These are phyloP conservation scores for Clavelina lepadiformis DNA, from an alignment of 23 tunicate species.

Conservation along the genomic window DNA sequence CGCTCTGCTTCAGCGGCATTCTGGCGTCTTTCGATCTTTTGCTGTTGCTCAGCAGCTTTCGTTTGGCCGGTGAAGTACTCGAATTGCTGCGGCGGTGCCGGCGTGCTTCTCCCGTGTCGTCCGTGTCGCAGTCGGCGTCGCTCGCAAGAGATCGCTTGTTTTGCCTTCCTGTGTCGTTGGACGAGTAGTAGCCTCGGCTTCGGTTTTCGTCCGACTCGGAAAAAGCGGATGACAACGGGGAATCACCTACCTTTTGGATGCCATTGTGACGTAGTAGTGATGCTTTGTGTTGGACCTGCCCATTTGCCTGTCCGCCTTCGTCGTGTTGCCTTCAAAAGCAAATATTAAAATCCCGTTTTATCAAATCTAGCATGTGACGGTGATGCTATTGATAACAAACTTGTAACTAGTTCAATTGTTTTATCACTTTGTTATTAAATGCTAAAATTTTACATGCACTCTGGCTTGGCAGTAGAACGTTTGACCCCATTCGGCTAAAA, in stretches of 20 bases:
- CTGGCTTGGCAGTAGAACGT: too few species aligned
- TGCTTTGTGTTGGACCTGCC: too few species aligned
- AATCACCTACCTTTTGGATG: conserved; percentile 1
- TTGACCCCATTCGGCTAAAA: too few species aligned
- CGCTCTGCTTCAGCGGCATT: conserved; percentile 7
- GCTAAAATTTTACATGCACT: too few species aligned
- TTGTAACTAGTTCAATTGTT: too few species aligned
- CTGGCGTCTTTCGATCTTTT: conserved; percentile 11
- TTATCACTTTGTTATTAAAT: too few species aligned
- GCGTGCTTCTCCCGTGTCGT: conserved; percentile 18
- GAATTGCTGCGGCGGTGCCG: conserved; percentile 6
- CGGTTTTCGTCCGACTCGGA: conserved; percentile 60
- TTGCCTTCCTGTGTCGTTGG: not conserved
- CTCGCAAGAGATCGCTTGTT: conserved; percentile 19
- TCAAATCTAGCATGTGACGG: too few species aligned
- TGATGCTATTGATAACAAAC: too few species aligned
- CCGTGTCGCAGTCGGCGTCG: conserved; percentile 57
- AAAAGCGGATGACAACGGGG: conserved; percentile 20
- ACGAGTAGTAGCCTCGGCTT: not conserved
- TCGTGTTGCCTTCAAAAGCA: too few species aligned
- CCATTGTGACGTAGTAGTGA: not conserved
- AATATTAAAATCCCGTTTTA: too few species aligned
- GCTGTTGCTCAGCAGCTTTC: too few species aligned
- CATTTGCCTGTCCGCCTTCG: too few species aligned
- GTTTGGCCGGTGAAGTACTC: not conserved